A percentile compares a stretch with the other conserved stretches of the same genome.
Evolutionary conservation across 2,797 vertebrate genomes (phyloP).

Genomic region (Coracias cyanogaster): DNA sequence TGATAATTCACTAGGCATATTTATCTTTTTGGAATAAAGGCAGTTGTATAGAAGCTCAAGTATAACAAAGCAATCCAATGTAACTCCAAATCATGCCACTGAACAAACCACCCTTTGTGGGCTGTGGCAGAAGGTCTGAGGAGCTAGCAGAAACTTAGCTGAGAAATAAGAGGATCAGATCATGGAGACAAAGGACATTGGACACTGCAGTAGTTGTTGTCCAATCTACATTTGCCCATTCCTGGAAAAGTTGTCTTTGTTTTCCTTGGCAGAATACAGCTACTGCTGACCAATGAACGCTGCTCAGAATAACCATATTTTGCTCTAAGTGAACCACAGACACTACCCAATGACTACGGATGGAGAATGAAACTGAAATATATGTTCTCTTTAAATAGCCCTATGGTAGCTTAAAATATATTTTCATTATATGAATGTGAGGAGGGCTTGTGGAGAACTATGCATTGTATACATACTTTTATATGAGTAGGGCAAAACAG

Average conservation of each 20-base stretch:
- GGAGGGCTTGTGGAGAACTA: not conserved
- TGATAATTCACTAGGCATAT: not conserved
- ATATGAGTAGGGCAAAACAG: not conserved
- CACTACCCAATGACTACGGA: not conserved
- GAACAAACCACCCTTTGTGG: not conserved
- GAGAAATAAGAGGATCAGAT: not conserved
- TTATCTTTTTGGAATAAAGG: not conserved
- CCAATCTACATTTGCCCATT: not conserved
- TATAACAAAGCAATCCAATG: not conserved
- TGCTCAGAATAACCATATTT: not conserved
- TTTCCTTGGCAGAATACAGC: conserved; percentile 5
- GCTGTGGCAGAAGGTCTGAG: not conserved
- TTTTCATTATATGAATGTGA: not conserved
- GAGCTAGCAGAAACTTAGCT: not conserved
- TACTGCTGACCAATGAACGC: not conserved
- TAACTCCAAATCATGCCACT: not conserved
- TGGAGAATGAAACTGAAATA: not conserved
- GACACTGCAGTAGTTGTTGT: not conserved
- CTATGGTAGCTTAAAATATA: not conserved
- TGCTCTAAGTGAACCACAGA: not conserved
- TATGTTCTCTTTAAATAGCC: not conserved
- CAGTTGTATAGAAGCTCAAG: not conserved
- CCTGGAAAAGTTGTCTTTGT: not conserved
- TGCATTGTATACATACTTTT: not conserved
- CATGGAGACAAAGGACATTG: not conserved